Conservation (phyloP, 1,140 invertebrate species). For the Pogonognathellus flavescens region DNA sequence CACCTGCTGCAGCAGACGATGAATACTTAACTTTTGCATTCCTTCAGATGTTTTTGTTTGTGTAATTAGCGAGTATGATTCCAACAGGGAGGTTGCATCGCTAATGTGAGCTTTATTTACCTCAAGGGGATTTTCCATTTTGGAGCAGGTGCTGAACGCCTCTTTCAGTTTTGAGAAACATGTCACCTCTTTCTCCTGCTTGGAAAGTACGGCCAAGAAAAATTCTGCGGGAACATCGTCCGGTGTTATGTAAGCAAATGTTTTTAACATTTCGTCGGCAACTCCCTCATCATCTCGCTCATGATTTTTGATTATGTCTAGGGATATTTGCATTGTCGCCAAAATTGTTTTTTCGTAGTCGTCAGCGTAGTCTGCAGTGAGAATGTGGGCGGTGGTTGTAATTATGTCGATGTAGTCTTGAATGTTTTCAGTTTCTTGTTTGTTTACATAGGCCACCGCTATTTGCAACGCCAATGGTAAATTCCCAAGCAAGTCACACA, state of each 20-base stretch:
- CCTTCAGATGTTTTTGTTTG: background rate
- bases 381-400: background rate
- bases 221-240: background rate
- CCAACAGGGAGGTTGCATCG: background rate
- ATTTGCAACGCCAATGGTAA: background rate
- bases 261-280: background rate
- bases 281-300: background rate
- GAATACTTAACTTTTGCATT: background rate
- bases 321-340: background rate
- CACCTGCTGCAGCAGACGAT: background rate
- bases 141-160: too few relatives aligned
- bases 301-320: background rate
- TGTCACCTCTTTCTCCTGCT: background rate
- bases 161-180: background rate
- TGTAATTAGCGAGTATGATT: background rate
- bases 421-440: background rate
- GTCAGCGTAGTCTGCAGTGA: background rate
- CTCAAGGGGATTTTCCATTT: too few relatives aligned
- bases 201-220: background rate
- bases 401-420: background rate
- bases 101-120: background rate
- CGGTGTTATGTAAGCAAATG: background rate
- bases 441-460: background rate
- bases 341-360: background rate
- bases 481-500: background rate